Evolutionary conservation across 2,113 vertebrate genomes (phyloP), one percentile per base, ranked within the genome.

Genomic region (Passer domesticus): DNA sequence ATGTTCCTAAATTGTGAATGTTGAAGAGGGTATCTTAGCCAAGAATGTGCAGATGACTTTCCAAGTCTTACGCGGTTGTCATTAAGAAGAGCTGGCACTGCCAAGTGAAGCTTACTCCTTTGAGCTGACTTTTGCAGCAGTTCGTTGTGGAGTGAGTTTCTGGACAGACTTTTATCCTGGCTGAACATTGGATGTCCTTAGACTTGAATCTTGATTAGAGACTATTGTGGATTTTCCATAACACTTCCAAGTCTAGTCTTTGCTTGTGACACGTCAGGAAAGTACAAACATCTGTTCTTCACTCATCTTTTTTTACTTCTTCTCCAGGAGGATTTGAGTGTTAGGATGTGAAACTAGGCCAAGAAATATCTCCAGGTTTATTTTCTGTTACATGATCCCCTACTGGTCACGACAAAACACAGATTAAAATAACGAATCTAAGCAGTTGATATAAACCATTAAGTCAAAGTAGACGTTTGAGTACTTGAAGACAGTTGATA

Each of bases 1-100:
- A 97, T 97, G 96, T 93, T 98, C 82, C 83, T 96, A 93, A 96
- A 97, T 78, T 77, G 39, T 93, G 89, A 96, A 78, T 83, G 79
- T 55, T 79, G 81, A 93, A 89, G 85, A 83, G 21, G 58, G 28
- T 74, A 83, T 85, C 94, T 81, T 79, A 92, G 95, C 95, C 96
- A 97, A 95, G 89, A 96, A 89, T 89, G 81, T 89, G 83, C 39
- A 95, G 95, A 97, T 95, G 79, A 93, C 95, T 89, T 63, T 96
- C 59, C 72, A 89, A 94, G 31, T 69, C 75, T 92, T 93, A 80
- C 0, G 6, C 84, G 76, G 64, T 24, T 87, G 70, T 80, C 81
- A 70, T 93, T 91, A 95, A 95, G 86, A 94, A 41, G 33, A 43
- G 21, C 22, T 5, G 4, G 75, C 20, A 9, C 66, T 90, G 79